Percentiles rank a stretch among this genome's conserved stretches.
Evolutionary conservation across 2,797 vertebrate genomes (phyloP).

Genomic region (Falco columbarius): DNA sequence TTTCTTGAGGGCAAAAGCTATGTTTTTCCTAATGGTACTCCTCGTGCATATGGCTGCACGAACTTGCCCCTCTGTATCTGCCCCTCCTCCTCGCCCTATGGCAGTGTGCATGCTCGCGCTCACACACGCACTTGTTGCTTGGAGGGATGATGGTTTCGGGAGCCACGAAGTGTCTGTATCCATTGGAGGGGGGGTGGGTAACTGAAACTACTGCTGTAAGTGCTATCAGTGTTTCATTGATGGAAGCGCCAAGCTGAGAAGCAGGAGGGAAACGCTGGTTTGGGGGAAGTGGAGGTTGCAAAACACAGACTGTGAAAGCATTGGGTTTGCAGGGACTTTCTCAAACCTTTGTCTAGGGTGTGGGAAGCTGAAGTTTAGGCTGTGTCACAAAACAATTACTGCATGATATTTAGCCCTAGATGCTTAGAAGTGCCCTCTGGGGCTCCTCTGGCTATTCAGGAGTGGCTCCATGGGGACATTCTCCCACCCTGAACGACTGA

Average conservation of each 20-base stretch:
- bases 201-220: not conserved
- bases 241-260: not conserved
- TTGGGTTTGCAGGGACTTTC: accelerated
- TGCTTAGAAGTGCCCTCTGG: not conserved
- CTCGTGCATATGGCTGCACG: not conserved
- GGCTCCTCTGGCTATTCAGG: not conserved
- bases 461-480: not conserved
- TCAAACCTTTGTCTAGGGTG: not conserved
- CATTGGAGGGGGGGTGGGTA: too few species aligned
- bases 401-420: not conserved
- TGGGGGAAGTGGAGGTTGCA: not conserved
- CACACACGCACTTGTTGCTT: not conserved
- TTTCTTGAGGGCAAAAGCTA: not conserved
- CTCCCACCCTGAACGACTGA: not conserved
- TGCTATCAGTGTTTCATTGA: not conserved
- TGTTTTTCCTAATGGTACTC: not conserved
- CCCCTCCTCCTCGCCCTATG: not conserved
- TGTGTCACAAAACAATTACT: not conserved
- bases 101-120: accelerated
- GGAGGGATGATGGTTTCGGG: not conserved
- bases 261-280: not conserved
- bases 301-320: accelerated
- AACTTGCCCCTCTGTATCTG: not conserved
- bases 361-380: not conserved
- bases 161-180: not conserved